phyloP scores from a whole-genome alignment of 1,140 invertebrate species.

The Platyscapa corneri region DNA sequence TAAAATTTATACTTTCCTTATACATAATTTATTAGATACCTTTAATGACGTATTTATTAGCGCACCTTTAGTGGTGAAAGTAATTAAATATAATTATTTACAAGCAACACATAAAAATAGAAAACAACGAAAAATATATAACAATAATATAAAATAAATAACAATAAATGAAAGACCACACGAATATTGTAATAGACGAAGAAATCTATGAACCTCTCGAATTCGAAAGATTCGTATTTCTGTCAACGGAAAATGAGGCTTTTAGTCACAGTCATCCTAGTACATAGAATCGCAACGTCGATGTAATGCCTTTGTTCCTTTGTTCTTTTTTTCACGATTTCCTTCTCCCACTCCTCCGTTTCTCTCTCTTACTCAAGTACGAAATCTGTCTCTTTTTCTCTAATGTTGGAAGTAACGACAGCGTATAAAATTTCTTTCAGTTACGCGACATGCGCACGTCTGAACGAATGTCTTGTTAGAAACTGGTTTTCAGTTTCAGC shows the following conservation, averaged over 20 bases:
- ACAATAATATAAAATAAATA: neutral
- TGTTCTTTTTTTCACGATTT: neutral
- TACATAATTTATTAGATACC: too few relatives aligned
- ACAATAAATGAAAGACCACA: neutral
- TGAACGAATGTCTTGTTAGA: conserved; percentile 42
- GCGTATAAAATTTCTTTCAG: conserved; percentile 45
- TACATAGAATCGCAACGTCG: conserved; percentile 2
- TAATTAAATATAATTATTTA: too few relatives aligned
- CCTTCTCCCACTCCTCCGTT: neutral
- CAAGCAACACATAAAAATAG: neutral
- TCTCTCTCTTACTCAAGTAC: neutral
- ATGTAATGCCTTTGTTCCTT: neutral
- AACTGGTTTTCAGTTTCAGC: conserved; percentile 12
- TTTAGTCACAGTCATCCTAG: neutral
- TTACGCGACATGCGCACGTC: neutral
- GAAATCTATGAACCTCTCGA: conserved; percentile 1
- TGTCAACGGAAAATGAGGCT: conserved; percentile 24
- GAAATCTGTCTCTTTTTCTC: neutral
- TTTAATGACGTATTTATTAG: too few relatives aligned
- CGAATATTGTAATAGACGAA: neutral
- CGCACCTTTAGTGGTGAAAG: too few relatives aligned
- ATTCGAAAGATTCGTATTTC: conserved; percentile 6
- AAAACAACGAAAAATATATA: too few relatives aligned
- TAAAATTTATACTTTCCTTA: too few relatives aligned
- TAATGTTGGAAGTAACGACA: conserved; percentile 30